phyloP scores from a whole-genome alignment of 1,140 invertebrate species.

The Mizuhopecten yessoensis region DNA sequence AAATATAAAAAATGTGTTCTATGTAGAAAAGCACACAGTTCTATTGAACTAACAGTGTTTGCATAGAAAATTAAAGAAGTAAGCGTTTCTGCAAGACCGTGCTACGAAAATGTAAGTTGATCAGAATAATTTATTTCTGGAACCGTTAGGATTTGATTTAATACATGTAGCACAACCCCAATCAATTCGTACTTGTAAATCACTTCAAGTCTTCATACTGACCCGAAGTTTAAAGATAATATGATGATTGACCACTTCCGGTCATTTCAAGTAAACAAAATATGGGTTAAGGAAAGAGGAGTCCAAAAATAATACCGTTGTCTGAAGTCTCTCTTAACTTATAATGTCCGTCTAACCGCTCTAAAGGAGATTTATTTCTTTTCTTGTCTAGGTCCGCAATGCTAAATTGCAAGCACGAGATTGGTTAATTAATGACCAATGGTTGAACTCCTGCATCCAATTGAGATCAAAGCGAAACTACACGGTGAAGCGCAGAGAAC shows the following conservation, averaged over 20 bases:
- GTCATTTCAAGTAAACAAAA: neutral
- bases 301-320: neutral
- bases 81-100: too few species aligned
- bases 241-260: neutral
- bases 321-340: neutral
- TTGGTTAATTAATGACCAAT: constrained; percentile 39
- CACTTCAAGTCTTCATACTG: neutral
- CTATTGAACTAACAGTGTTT: too few species aligned
- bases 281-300: neutral
- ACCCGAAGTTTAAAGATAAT: neutral
- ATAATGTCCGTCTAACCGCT: neutral
- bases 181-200: neutral
- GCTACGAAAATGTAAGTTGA: too few species aligned
- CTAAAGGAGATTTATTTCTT: neutral
- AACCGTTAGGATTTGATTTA: too few species aligned
- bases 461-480: neutral
- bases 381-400: constrained; percentile 1
- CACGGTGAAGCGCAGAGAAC: neutral
- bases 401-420: neutral
- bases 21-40: too few species aligned
- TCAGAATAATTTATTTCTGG: too few species aligned
- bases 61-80: too few species aligned
- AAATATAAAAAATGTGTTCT: too few species aligned
- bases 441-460: constrained; percentile 36
- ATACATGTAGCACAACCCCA: too few species aligned